Base-by-base conservation (phyloP, 2,797 vertebrate genomes). In the Hydrocynus forskahlii region DNA sequence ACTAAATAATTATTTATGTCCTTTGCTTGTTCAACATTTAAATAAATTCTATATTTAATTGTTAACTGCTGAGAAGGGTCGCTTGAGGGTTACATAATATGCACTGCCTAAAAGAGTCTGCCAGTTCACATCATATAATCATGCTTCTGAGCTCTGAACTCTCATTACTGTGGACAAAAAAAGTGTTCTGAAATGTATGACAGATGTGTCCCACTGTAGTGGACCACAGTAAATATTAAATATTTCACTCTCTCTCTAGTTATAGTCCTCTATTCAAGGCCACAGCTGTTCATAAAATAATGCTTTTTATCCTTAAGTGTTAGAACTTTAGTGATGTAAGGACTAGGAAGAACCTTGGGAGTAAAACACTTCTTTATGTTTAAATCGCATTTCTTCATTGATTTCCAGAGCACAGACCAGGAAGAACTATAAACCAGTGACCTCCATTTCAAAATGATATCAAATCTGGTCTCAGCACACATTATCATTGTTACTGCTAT, bases 81-180 rank as follows among this genome's bases (percentile, higher is more conserved):
- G 16, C 55, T 63, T 9, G 7, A 19, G 64, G 75, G 57, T 76
- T 69, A 82, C 43, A 43, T 73, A 82, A 76, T n/a, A 45, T 50
- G 45, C n/a, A 43, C 21, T 75, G 12, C 64, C 57, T 63, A 75
- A 29, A 13, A 71, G 43, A 19, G 52, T 23, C 80, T 82, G 45
- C 73, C 77, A 76, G 59, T 54, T 29, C 50, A 73, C 74, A 75
- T 40, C 59, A 66, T 25, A 19, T 9, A 66, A 38, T 45, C 59
- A 59, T 45, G 78, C 14, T 35, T 80, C 72, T 63, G 21, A 59
- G 50, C 54, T 17, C 59, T 66, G 52, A 64, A 72, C n/a, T 73
- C 25, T 40, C 70, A 73, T 73, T 73, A 35, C 0, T 82, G 59
- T 77, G 79, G 67, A 68, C 72, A 81, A 76, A 40, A 62, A 29